Percentiles rank a stretch among this genome's conserved stretches.
phyloP scores from a whole-genome alignment of 2,797 vertebrate genomes.

The Clarias platycephalus region DNA sequence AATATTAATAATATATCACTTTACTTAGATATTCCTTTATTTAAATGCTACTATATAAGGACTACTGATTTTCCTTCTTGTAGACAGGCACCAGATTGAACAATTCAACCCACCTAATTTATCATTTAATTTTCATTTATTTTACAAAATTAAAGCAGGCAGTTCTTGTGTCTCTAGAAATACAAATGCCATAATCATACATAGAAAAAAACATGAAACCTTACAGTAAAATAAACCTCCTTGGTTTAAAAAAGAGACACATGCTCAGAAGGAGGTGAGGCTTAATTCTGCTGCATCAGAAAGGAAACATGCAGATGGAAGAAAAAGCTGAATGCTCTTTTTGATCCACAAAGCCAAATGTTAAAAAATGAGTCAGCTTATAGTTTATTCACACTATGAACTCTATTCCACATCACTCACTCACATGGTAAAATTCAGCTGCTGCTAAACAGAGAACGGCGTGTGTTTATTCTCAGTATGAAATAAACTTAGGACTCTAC shows the following conservation, averaged over 20 bases:
- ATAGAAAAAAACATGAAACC: neutral
- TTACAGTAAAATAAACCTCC: slow-evolving; percentile 1
- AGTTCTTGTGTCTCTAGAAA: neutral
- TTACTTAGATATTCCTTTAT: neutral
- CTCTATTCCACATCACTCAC: neutral
- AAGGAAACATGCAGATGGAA: slow-evolving; percentile 30
- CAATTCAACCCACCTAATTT: neutral
- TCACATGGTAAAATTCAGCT: neutral
- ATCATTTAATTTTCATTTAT: neutral
- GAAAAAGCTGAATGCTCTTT: slow-evolving; percentile 47
- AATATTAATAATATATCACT: slow-evolving; percentile 4
- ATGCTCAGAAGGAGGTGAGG: slow-evolving; percentile 52
- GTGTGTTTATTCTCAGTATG: neutral
- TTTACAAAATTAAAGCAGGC: neutral
- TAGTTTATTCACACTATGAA: slow-evolving; percentile 56
- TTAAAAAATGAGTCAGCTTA: slow-evolving; percentile 64
- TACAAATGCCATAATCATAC: neutral
- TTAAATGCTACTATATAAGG: neutral
- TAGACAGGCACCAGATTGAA: neutral
- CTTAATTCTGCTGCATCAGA: slow-evolving; percentile 65
- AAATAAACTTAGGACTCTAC: neutral
- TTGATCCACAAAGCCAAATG: slow-evolving; percentile 68
- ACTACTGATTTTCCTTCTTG: neutral
- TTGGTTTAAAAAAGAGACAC: slow-evolving; percentile 51
- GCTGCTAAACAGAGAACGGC: neutral